Base-by-base conservation (phyloP, 2,113 vertebrate species). In the Rhagologus leucostigma region DNA sequence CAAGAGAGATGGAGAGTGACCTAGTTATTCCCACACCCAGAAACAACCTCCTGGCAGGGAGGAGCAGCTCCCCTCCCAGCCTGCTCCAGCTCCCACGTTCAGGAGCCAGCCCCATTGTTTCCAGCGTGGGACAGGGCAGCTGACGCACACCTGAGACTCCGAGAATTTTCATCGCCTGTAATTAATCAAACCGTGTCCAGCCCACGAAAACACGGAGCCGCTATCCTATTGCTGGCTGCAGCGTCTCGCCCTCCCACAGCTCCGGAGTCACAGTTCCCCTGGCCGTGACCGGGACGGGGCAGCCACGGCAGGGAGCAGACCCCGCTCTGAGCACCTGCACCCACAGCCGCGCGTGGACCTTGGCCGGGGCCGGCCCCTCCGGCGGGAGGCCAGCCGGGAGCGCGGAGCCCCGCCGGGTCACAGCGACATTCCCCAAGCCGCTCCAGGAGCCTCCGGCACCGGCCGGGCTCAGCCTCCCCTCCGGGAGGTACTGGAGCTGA, bases 151-250 rank as follows among this genome's bases (percentile, higher is more conserved):
- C 53, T 5, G 84, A 39, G 11, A 33, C 82, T 18, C 12, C 2
- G 5, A 18, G 6, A 9, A n/a, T 30, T 26, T 32, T 19, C 33
- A 16, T 0, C 1, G 22, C 20, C 39, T 2, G 41, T 2, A 6
- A 30, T 6, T 11, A 75, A n/a, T 3, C 30, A 33, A 57, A 16
- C 5, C 1, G 56, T 1, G 67, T 8, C 69, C 82, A 10, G 11
- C 15, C 63, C 63, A 41, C 63, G 8, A 5, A 22, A 6, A 7
- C 39, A 1, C 46, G 12, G 55, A 10, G 63, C 46, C 39, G 63
- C 10, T 33, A 33, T 16, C 35, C 12, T 70, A 4, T 1, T 0
- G 18, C 50, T 0, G 26, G 39, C 81, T 26, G 44, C 57, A 13
- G 19, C 2, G 8, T 59, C 33, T 59, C 18, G 4, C 62, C 33